Conservation (phyloP, 2,797 vertebrate genomes). For the Diglossa cyanea region DNA sequence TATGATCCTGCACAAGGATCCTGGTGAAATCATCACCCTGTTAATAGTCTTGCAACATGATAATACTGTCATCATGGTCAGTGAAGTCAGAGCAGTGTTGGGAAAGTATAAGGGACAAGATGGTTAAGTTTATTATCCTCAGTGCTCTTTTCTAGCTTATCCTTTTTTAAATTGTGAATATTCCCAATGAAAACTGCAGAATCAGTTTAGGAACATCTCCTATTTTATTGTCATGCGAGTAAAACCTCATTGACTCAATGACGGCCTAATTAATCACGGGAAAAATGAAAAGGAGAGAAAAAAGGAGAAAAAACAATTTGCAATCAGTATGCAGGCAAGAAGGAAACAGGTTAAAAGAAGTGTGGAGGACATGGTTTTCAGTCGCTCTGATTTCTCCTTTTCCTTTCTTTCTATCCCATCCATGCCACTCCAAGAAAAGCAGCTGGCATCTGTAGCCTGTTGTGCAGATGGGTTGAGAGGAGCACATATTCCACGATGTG, state of each 20-base stretch:
- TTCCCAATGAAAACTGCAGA: not conserved
- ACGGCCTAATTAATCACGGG: not conserved
- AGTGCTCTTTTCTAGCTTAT: not conserved
- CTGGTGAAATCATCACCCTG: not conserved
- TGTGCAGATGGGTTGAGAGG: conserved; percentile 57
- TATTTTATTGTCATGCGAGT: not conserved
- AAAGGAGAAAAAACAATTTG: not conserved
- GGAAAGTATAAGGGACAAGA: not conserved
- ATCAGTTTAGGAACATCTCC: not conserved
- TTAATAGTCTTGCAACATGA: not conserved
- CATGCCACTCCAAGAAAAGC: not conserved
- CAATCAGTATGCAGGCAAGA: not conserved
- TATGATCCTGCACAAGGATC: not conserved
- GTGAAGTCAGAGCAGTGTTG: not conserved
- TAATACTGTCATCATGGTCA: not conserved
- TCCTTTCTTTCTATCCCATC: not conserved
- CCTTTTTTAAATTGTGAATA: not conserved
- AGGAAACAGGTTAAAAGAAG: not conserved
- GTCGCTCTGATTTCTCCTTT: not conserved
- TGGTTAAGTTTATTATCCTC: not conserved
- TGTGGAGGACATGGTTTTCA: not conserved
- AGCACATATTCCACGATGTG: conserved; percentile 13
- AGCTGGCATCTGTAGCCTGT: conserved; percentile 53
- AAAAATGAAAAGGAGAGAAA: not conserved
- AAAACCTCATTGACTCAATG: not conserved